A percentile compares a stretch with the other conserved stretches of the same genome.
Evolutionary conservation across 2,113 vertebrate species (phyloP).

Genomic region (Egretta garzetta): DNA sequence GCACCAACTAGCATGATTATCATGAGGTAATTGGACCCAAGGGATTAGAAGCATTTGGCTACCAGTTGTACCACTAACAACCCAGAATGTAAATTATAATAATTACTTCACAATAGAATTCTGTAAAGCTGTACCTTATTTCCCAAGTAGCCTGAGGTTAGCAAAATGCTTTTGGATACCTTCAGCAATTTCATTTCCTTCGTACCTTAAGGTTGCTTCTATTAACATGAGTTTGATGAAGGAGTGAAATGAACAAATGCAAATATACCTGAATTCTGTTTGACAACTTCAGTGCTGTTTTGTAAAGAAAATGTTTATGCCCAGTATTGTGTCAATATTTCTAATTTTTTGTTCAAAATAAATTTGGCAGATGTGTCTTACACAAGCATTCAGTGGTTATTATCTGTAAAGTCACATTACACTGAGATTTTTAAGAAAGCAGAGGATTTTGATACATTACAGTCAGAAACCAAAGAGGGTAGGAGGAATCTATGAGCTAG

Average conservation of each 20-base stretch:
- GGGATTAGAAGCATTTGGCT: constrained; percentile 9
- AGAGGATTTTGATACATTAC: background rate
- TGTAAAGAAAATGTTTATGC: background rate
- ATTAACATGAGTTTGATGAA: background rate
- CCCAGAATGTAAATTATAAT: background rate
- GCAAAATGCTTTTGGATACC: constrained; percentile 19
- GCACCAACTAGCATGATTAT: background rate
- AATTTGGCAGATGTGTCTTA: background rate
- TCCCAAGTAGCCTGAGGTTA: constrained; percentile 2
- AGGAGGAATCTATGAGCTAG: background rate
- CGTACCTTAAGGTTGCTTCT: background rate
- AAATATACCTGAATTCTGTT: background rate
- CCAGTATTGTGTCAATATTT: background rate
- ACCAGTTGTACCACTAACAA: background rate
- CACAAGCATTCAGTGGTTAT: background rate
- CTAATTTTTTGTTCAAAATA: background rate
- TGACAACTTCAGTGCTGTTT: background rate
- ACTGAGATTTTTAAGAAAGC: background rate
- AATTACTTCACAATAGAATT: constrained; percentile 4
- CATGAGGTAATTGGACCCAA: constrained; percentile 28
- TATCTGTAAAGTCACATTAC: background rate
- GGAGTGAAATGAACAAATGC: background rate
- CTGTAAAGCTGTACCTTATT: background rate
- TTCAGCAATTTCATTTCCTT: constrained; percentile 1
- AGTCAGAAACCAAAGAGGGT: background rate